Percentiles rank a stretch among this genome's conserved stretches.
Conservation (phyloP, 2,113 vertebrate species). For the Chrysemys picta region DNA sequence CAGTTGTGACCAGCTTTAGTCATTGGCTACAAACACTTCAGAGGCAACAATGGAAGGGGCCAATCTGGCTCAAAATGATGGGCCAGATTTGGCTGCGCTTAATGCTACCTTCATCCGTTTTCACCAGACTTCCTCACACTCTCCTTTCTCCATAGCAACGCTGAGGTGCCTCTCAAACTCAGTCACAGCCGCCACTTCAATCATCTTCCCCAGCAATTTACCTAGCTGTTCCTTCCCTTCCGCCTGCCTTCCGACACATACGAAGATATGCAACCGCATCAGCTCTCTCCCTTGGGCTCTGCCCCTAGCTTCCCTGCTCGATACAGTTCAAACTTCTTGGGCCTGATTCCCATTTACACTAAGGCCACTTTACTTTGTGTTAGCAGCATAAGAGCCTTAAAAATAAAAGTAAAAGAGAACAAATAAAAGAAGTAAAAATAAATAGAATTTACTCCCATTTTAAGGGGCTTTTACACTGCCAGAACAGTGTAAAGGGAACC, state of each 20-base stretch:
- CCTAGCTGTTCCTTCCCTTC: background rate
- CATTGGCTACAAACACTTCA: background rate
- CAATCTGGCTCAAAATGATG: background rate
- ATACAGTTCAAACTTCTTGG: background rate
- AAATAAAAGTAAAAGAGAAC: background rate
- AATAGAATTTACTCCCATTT: background rate
- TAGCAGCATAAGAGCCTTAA: background rate
- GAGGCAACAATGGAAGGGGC: background rate
- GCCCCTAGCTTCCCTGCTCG: background rate
- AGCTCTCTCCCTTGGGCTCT: background rate
- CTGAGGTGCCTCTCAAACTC: background rate
- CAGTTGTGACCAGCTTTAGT: background rate
- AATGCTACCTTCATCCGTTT: background rate
- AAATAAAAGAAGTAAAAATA: conserved; percentile 18
- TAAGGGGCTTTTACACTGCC: background rate
- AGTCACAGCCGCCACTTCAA: background rate
- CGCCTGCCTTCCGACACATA: background rate
- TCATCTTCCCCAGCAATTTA: background rate
- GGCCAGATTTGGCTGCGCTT: background rate
- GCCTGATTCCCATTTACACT: background rate
- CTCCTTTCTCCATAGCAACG: background rate
- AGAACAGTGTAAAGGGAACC: background rate
- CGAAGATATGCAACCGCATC: fast-evolving
- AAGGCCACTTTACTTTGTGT: background rate
- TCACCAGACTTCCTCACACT: background rate